Conservation (phyloP, 1,140 invertebrate genomes). For the Drosophila kepulauana region DNA sequence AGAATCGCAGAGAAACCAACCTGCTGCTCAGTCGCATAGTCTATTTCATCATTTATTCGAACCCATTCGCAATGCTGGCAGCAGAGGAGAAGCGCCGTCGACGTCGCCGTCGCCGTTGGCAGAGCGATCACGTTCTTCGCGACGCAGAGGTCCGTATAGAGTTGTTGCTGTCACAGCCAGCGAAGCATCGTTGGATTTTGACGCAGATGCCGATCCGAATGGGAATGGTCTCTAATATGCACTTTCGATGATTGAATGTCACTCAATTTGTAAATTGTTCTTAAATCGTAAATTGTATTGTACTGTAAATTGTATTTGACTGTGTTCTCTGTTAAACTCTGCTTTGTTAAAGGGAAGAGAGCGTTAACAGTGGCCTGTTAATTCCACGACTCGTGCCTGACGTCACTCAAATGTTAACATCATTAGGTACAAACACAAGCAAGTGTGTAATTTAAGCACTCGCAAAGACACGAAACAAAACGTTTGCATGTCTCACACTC, state of each 20-base stretch:
- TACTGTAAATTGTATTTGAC: too few species aligned
- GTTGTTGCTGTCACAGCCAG: slow-evolving; percentile 9
- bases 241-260: neutral
- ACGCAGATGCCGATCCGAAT: slow-evolving; percentile 8
- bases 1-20: neutral
- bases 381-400: slow-evolving; percentile 45
- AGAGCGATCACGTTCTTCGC: neutral
- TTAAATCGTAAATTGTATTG: neutral
- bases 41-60: slow-evolving; percentile 33
- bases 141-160: slow-evolving; percentile 6
- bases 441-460: slow-evolving; percentile 50
- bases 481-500: neutral
- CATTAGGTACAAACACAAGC: slow-evolving; percentile 9
- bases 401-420: slow-evolving; percentile 52
- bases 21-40: neutral
- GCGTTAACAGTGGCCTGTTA: slow-evolving; percentile 28
- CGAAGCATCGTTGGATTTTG: neutral
- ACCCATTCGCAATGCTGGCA: slow-evolving; percentile 12
- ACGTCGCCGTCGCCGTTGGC: neutral
- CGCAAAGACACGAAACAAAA: slow-evolving; percentile 30
- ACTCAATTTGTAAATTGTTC: slow-evolving; percentile 35
- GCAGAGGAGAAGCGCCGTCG: neutral
- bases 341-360: neutral
- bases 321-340: too few species aligned
- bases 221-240: slow-evolving; percentile 4